phyloP scores from a whole-genome alignment of 1,140 invertebrate species.

The Drosophila carrolli region DNA sequence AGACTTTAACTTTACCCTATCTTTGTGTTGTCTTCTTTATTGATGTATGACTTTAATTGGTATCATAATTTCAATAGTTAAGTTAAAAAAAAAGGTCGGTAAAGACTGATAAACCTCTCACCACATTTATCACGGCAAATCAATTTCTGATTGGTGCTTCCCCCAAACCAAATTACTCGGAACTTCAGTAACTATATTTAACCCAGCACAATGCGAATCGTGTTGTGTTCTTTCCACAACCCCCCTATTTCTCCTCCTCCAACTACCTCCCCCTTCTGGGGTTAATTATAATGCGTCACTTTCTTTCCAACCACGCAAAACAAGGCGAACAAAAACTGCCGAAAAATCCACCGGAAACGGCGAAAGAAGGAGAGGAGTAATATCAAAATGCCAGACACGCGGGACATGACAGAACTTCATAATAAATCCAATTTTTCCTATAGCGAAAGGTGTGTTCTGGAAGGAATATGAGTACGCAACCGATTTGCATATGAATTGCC shows the following conservation, averaged over 20 bases:
- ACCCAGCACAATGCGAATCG: background rate
- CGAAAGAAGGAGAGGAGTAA: conserved; percentile 11
- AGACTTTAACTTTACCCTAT: no score
- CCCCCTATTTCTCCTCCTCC: background rate
- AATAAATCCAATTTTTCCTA: conserved; percentile 42
- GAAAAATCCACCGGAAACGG: conserved; percentile 41
- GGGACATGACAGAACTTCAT: conserved; percentile 23
- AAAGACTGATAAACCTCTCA: no score
- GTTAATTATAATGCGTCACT: conserved; percentile 38
- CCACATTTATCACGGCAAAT: background rate
- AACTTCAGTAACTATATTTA: background rate
- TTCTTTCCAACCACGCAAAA: conserved; percentile 17
- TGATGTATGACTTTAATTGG: no score
- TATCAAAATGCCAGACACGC: conserved; percentile 30
- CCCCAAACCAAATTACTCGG: background rate
- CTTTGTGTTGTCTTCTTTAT: no score
- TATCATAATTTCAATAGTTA: no score
- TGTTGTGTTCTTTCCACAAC: background rate
- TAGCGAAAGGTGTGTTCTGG: conserved; percentile 43
- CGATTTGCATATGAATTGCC: conserved; percentile 42
- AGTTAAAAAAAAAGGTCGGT: no score
- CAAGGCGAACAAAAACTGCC: background rate
- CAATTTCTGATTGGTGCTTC: background rate
- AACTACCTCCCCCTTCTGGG: background rate
- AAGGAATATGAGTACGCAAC: conserved; percentile 24